phyloP scores from a whole-genome alignment of 2,113 vertebrate genomes.

The Neomonachus schauinslandi region DNA sequence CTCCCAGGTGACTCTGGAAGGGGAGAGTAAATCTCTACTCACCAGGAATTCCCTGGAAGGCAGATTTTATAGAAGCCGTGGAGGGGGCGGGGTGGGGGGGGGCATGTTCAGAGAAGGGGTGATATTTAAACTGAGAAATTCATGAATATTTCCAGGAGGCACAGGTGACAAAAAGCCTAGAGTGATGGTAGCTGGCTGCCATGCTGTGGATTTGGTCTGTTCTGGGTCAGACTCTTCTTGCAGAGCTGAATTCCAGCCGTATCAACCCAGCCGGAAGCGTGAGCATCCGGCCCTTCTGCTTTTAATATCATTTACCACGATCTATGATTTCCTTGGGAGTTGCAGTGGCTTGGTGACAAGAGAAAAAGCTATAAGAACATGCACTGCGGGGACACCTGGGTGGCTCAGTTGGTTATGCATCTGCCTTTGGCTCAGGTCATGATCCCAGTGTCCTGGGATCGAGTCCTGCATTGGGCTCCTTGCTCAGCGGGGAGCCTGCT shows the following conservation, averaged over 20 bases:
- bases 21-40: conserved; percentile 8
- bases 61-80: conserved; percentile 33
- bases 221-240: background rate
- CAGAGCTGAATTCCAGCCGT: background rate
- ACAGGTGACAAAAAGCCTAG: background rate
- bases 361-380: background rate
- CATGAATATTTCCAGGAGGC: background rate
- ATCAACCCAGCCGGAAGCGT: background rate
- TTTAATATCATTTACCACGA: background rate
- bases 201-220: background rate
- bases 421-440: no score
- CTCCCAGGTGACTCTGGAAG: background rate
- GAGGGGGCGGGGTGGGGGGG: fast-evolving
- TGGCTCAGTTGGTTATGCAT: no score
- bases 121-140: background rate
- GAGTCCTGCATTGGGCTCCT: no score
- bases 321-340: background rate
- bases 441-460: no score
- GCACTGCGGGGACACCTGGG: no score
- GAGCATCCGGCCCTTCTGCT: background rate
- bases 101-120: background rate
- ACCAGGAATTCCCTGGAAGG: conserved; percentile 42
- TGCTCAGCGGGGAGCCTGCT: no score
- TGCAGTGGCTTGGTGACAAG: background rate
- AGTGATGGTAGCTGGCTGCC: background rate